Evolutionary conservation across 2,113 vertebrate genomes (phyloP), one percentile per base, ranked within the genome.

Genomic region (Chlorodrepanis virens): DNA sequence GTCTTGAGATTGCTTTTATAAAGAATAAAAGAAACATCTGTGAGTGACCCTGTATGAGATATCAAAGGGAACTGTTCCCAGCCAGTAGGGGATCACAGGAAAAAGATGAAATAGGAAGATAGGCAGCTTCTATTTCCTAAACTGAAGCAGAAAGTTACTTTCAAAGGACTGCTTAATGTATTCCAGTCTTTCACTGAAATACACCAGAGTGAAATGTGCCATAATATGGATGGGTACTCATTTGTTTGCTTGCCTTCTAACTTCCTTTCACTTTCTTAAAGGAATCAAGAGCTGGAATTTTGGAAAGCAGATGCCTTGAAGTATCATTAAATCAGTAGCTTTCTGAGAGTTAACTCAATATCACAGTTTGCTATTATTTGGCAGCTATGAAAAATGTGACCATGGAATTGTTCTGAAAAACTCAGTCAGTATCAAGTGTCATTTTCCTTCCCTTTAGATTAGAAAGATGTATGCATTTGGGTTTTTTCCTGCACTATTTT

Each of bases 401-500:
- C 3, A 15, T 60, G 11, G 5, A 63, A 91, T 93, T 89, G 12
- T 53, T 78, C 93, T 71, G 37, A 76, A 87, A 93, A 96, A 40
- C 50, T 95, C 52, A 68, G 33, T n/a, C 40, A 49, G 7, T 71
- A 94, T 81, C 64, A 97, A 90, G 69, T 75, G 71, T 14, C 5
- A 69, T 39, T 96, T 96, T 92, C 28, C 16, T 94, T 89, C n/a
- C 21, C 64, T 96, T 83, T 80, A 42, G n/a, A 91, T 94, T 90
- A 95, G 64, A 95, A 83, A 95, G 90, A 91, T 8, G 20, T 68
- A 94, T 87, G 83, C 65, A 88, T 95, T 97, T 97, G 60, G 88
- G 94, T 96, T 95, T 97, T 97, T 97, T 97, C 79, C 95, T 96
- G 71, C 85, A 90, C 89, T 95, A 76, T 97, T 97, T 97, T 97